Percentiles rank a stretch among this genome's conserved stretches.
Evolutionary conservation across 2,113 vertebrate species (phyloP).

Genomic region (Megaptera novaeangliae): DNA sequence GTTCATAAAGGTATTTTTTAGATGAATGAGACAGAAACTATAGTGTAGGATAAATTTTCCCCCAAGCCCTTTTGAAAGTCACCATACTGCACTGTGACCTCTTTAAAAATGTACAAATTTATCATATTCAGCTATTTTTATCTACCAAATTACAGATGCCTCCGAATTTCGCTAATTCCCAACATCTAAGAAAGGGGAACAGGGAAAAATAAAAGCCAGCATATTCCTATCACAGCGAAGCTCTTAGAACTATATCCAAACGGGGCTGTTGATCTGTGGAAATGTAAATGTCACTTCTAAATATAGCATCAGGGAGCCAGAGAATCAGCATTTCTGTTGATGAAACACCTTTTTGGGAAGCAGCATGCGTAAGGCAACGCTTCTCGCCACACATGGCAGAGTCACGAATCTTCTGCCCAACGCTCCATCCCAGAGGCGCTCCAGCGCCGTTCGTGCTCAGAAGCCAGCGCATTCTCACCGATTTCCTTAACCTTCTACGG

Average conservation of each 20-base stretch:
- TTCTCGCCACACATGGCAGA: neutral
- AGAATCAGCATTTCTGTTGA: conserved; percentile 68
- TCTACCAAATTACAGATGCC: neutral
- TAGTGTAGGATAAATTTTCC: neutral
- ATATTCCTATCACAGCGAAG: neutral
- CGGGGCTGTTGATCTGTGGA: conserved; percentile 49
- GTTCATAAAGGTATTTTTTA: neutral
- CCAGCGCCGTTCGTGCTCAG: accelerated
- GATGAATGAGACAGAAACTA: neutral
- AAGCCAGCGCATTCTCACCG: accelerated
- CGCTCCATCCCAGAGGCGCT: neutral
- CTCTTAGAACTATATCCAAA: conserved; percentile 18
- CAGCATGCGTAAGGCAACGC: neutral
- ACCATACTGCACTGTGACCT: neutral
- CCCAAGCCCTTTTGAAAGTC: neutral
- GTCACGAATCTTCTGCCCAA: neutral
- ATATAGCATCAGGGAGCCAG: conserved; percentile 59
- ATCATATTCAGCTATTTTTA: neutral
- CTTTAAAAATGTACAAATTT: neutral
- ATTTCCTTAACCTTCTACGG: neutral
- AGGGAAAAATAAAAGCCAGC: neutral
- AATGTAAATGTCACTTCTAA: conserved; percentile 63
- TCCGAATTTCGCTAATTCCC: conserved; percentile 11
- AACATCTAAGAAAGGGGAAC: neutral
- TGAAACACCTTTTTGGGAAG: conserved; percentile 42